These are phyloP conservation scores for Agrochola lota DNA, from an alignment of 2,888 invertebrate species.

Conservation along the genomic window DNA sequence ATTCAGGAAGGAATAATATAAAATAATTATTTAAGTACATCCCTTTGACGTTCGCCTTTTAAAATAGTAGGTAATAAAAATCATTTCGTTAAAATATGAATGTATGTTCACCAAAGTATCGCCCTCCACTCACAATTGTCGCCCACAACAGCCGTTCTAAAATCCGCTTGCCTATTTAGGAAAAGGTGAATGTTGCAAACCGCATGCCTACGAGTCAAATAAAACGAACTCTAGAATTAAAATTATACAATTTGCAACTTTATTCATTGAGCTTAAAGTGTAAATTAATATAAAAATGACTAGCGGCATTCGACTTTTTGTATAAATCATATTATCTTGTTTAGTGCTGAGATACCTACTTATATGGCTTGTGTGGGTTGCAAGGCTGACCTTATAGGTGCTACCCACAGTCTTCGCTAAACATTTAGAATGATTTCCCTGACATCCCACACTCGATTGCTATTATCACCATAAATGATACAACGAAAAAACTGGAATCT, in stretches of 20 bases:
- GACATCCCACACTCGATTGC: conserved; percentile 82
- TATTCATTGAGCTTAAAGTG: conserved; percentile 53
- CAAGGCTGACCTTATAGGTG: conserved; percentile 90
- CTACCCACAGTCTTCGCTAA: conserved; percentile 86
- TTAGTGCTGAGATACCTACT: conserved; percentile 82
- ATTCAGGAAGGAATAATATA: neutral
- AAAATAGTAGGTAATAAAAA: conserved; percentile 15
- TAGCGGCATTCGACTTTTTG: conserved; percentile 66
- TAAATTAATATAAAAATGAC: conserved; percentile 54
- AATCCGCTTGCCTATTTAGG: conserved; percentile 90
- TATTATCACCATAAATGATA: conserved; percentile 82
- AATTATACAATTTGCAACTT: conserved; percentile 47
- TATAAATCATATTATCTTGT: conserved; percentile 71
- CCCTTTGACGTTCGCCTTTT: neutral
- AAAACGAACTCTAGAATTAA: conserved; percentile 43
- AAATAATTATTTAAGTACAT: neutral
- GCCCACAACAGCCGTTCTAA: conserved; percentile 88
- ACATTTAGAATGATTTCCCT: conserved; percentile 88
- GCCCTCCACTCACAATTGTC: conserved; percentile 75
- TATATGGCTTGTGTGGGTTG: conserved; percentile 89
- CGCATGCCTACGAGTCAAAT: conserved; percentile 70
- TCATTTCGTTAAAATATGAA: conserved; percentile 51
- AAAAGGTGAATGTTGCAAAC: conserved; percentile 90
- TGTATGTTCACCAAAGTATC: conserved; percentile 69
- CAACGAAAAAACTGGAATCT: conserved; percentile 60